Evolutionary conservation across 2,888 invertebrate species (phyloP).

Genomic region (Drosophila colorata): DNA sequence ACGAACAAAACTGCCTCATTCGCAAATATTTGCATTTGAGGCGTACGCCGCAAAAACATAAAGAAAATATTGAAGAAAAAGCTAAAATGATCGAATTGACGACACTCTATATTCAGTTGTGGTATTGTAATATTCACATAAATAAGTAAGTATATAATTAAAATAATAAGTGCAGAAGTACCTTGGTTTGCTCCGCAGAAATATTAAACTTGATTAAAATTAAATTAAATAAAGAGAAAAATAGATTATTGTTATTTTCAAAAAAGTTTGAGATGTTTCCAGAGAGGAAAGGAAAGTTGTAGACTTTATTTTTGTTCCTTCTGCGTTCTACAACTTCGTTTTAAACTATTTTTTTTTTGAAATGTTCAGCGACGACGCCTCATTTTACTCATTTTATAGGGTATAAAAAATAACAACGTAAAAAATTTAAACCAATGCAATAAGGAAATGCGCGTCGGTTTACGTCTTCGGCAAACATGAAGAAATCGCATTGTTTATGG

Average conservation of each 20-base stretch:
- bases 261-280: too few relatives aligned
- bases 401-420: not conserved
- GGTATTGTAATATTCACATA: too few relatives aligned
- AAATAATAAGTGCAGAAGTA: constrained; percentile 4
- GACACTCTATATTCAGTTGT: not conserved
- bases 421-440: constrained; percentile 35
- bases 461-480: constrained; percentile 14
- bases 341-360: too few relatives aligned
- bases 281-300: too few relatives aligned
- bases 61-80: constrained; percentile 19
- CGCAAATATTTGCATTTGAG: constrained; percentile 67
- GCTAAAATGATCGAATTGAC: not conserved
- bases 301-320: too few relatives aligned
- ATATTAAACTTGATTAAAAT: too few relatives aligned
- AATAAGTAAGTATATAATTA: not conserved
- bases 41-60: constrained; percentile 40
- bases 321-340: too few relatives aligned
- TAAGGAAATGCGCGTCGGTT: constrained; percentile 56
- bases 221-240: too few relatives aligned
- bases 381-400: not conserved
- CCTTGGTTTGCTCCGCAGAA: too few relatives aligned
- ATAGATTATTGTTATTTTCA: too few relatives aligned
- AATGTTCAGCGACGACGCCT: too few relatives aligned
- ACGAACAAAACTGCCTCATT: constrained; percentile 54
- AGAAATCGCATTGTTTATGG: constrained; percentile 41